These are phyloP conservation scores for Brachionus paranguensis DNA, from an alignment of 1,140 invertebrate species.

Conservation along the genomic window DNA sequence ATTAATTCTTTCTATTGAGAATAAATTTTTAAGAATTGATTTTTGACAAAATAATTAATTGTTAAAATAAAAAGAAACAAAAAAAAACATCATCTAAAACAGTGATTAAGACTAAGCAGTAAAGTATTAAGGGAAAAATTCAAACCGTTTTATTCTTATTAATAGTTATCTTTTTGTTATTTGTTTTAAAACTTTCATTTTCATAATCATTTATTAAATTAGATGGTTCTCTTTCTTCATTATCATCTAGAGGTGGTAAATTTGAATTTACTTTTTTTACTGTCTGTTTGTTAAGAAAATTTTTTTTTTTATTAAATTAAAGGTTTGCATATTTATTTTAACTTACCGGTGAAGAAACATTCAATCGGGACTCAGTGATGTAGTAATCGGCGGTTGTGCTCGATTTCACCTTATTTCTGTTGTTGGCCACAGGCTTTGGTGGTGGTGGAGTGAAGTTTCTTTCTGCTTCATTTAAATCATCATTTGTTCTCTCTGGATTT, in stretches of 20 bases:
- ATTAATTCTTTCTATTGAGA: too few species aligned
- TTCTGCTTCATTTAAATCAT: not conserved
- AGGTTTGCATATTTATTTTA: not conserved
- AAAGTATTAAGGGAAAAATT: not conserved
- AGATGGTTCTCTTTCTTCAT: constrained; percentile 11
- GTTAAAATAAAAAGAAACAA: not conserved
- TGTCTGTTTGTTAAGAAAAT: not conserved
- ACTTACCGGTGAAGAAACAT: constrained; percentile 34
- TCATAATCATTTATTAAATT: constrained; percentile 9
- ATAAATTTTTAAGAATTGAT: too few species aligned
- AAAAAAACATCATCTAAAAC: not conserved
- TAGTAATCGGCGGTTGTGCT: constrained; percentile 30
- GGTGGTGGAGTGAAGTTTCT: constrained; percentile 31
- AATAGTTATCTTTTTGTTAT: not conserved
- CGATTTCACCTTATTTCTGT: not conserved
- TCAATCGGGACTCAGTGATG: constrained; percentile 12
- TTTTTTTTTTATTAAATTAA: not conserved
- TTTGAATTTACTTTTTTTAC: constrained; percentile 8
- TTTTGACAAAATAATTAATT: too few species aligned
- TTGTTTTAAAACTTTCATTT: constrained; percentile 1
- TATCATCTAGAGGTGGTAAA: not conserved
- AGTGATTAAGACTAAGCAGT: not conserved
- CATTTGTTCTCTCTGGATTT: not conserved
- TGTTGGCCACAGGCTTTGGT: not conserved
- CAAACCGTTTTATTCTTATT: constrained; percentile 18